Evolutionary conservation across 2,113 vertebrate genomes (phyloP), one percentile per base, ranked within the genome.

Genomic region (Mugil cephalus): DNA sequence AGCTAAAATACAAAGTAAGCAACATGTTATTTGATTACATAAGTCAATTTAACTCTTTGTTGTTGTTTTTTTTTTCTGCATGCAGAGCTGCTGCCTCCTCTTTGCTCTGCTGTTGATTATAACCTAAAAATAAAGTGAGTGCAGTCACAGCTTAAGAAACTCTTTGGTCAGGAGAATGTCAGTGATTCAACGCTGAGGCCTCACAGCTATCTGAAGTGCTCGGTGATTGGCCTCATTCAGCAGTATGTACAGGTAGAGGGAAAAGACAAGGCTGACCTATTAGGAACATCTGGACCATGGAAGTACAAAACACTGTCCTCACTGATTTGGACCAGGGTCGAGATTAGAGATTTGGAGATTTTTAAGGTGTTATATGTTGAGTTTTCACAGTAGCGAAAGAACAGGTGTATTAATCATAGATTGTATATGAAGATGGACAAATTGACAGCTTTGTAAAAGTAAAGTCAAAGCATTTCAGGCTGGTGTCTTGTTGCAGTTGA

Each of bases 1-100:
- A 79, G 88, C 83, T 65, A 90, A 91, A 84, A 88, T 79, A 88
- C 89, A 87, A 91, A 90, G 91, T 91, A 90, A 92, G 91, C 86
- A 85, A 89, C 84, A 87, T 76, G 73, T 82, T 87, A 80, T 80
- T 84, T 77, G 82, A 87, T 81, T 84, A 86, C 85, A 84, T 69
- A 84, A 84, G 73, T 73, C 65, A 82, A 69, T 73, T 13, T 17
- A 46, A 30, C 5, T 30, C 24, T 30, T 30, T 30, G 24, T 30
- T 30, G 24, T 2, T 30, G 61, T 70, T 53, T 77, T 62, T 77
- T 62, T 55, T 76, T 59, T 73, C 43, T 72, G 46, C 79, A 86
- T 72, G 67, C 72, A 73, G 76, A 77, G 47, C 75, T 40, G 36
- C 72, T 19, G 10, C 58, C 74, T 74, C 74, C 24, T 79, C 65